Percentiles rank a stretch among this genome's conserved stretches.
Evolutionary conservation across 2,797 vertebrate genomes (phyloP).

Genomic region (Acridotheres tristis): DNA sequence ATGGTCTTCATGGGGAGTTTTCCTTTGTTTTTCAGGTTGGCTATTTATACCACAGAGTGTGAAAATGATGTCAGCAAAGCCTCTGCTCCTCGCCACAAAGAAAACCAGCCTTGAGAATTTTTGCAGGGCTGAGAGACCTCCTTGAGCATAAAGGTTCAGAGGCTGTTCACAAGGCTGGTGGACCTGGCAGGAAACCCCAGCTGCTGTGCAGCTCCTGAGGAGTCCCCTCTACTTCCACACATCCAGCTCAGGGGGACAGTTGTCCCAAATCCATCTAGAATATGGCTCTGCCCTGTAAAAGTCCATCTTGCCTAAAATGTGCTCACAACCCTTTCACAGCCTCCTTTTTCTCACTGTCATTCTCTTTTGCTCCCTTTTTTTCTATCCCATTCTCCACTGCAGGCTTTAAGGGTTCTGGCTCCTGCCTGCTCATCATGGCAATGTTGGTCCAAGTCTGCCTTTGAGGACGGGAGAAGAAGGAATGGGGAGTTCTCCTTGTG

Average conservation of each 20-base stretch:
- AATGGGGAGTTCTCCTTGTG: background rate
- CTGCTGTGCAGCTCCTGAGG: background rate
- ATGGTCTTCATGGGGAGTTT: slow-evolving; percentile 56
- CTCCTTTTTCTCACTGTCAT: background rate
- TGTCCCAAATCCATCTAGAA: background rate
- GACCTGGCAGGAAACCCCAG: background rate
- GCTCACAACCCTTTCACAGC: background rate
- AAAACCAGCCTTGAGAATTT: background rate
- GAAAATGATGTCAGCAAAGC: slow-evolving; percentile 44
- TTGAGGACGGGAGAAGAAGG: background rate
- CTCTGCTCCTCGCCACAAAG: background rate
- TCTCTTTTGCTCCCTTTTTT: background rate
- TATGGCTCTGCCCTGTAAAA: background rate
- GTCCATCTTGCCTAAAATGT: background rate
- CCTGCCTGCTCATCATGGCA: background rate
- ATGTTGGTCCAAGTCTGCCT: background rate
- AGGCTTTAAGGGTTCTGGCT: background rate
- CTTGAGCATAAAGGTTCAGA: background rate
- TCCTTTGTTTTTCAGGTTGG: slow-evolving; percentile 63
- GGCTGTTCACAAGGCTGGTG: background rate
- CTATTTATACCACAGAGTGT: slow-evolving; percentile 34
- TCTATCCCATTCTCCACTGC: accelerated
- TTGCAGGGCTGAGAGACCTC: background rate
- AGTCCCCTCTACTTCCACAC: background rate
- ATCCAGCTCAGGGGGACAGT: background rate